Conservation (phyloP, 2,888 invertebrate species). For the Noctua fimbriata region DNA sequence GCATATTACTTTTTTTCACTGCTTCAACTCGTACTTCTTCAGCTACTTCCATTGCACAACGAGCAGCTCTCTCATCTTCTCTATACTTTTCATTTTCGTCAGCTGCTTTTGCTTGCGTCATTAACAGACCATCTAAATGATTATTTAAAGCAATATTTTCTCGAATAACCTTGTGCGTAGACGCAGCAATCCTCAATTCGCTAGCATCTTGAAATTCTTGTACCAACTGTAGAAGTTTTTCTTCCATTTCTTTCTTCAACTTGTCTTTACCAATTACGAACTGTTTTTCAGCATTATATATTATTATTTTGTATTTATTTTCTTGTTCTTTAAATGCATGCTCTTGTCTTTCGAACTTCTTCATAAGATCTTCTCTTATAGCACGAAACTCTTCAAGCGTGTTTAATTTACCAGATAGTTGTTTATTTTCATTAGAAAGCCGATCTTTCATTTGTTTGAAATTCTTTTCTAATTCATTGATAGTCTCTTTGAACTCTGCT, state of each 20-base stretch:
- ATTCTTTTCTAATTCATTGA: conserved; percentile 93
- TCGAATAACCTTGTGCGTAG: no score
- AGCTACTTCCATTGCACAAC: conserved; percentile 89
- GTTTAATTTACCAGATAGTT: conserved; percentile 96
- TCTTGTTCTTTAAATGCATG: no score
- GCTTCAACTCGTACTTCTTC: conserved; percentile 92
- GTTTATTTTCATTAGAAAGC: conserved; percentile 96
- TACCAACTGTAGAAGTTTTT: conserved; percentile 94
- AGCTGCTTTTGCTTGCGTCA: no score
- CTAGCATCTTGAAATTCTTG: conserved; percentile 96
- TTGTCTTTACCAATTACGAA: no score
- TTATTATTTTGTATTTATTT: no score
- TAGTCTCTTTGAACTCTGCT: conserved; percentile 91
- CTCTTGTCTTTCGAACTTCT: no score
- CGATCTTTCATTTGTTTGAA: conserved; percentile 95
- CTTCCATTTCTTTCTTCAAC: conserved; percentile 94
- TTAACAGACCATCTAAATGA: no score
- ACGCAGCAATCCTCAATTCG: conserved; percentile 91
- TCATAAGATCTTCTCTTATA: no score
- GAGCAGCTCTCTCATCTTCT: conserved; percentile 69
- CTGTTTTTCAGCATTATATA: no score
- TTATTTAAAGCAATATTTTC: no score
- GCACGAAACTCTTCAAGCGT: conserved; percentile 96
- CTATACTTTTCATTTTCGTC: no score
- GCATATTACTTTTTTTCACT: conserved; percentile 91